Evolutionary conservation across 2,888 invertebrate species (phyloP), one percentile per base, ranked within the genome.

Genomic region (Leptopilina myrica): DNA sequence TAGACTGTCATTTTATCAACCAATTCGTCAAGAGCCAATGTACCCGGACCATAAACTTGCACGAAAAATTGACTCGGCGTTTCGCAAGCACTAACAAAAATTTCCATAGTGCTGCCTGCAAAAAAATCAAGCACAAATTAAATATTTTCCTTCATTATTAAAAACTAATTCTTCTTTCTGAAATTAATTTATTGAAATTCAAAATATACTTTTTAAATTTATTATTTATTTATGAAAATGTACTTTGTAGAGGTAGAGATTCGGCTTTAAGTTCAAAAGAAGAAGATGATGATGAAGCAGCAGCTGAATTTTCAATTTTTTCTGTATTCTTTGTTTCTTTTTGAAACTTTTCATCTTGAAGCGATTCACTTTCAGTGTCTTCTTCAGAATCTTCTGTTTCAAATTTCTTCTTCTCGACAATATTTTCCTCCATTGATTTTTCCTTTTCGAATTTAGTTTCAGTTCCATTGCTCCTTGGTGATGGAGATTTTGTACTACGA

Each of bases 11-110:
- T 98, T 80, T 95, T 94, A 7, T 94, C 93, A 6, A 97, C 96
- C 53, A 98, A 92, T 75, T 95, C 94, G 90, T 98, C 97, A 15
- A 98, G 92, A 89, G 96, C 95, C 8, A 95, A 93, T 0, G 96
- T 95, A 85, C 95, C 94, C 0, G 95, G 94, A 0, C 96, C 96
- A 77, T 95, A 94, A 82, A 97, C 94, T 93, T 98, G 98, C 11
- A 98, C 94, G 97, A 97, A 98, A 92, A 98, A 98, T 82, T 93
- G 93, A 15, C 92, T 93, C 0, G 98, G 98, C 46, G 95, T 95
- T 14, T 96, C 95, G 82, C 97, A 95, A 0, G 97, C 97, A 0
- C 97, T 97, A 5, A 98, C 96, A 92, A 96, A 98, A 15, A 98
- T 96, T 89, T 98, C 96, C 89, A 97, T 94, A 20, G 94, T 94